Percentiles rank a stretch among this genome's conserved stretches.
phyloP scores from a whole-genome alignment of 2,888 invertebrate species.

The Hydraecia micacea region DNA sequence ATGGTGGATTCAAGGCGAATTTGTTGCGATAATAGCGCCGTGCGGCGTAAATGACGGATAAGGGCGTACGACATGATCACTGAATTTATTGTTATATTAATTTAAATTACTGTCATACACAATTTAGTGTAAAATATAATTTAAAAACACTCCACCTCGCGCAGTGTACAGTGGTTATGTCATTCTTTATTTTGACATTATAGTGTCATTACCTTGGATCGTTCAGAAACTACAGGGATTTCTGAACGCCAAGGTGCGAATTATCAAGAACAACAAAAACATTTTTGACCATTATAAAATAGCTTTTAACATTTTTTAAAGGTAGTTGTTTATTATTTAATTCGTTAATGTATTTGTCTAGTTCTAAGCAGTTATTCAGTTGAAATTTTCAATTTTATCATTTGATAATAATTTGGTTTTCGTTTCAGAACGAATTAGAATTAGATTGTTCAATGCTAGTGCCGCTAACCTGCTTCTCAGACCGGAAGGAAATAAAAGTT shows the following conservation, averaged over 20 bases:
- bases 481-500: conserved; percentile 55
- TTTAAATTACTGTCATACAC: conserved; percentile 70
- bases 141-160: conserved; percentile 68
- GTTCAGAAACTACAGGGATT: conserved; percentile 71
- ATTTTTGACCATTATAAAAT: too few species aligned
- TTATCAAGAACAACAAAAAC: neutral
- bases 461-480: conserved; percentile 29
- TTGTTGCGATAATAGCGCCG: conserved; percentile 79
- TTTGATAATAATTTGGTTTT: neutral
- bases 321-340: neutral
- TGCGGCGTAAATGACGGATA: conserved; percentile 83
- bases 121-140: conserved; percentile 60
- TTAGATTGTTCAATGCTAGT: conserved; percentile 59
- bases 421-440: conserved; percentile 56
- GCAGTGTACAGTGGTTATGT: conserved; percentile 67
- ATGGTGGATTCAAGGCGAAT: conserved; percentile 83
- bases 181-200: conserved; percentile 82
- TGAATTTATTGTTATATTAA: conserved; percentile 51
- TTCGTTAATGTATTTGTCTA: too few species aligned
- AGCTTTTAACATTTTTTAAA: neutral
- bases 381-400: neutral
- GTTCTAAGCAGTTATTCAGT: neutral
- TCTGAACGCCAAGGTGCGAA: conserved; percentile 12
- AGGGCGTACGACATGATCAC: conserved; percentile 83
- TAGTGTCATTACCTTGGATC: conserved; percentile 56